Evolutionary conservation across 2,797 vertebrate genomes (phyloP), one percentile per base, ranked within the genome.

Genomic region (Sciurus vulgaris): DNA sequence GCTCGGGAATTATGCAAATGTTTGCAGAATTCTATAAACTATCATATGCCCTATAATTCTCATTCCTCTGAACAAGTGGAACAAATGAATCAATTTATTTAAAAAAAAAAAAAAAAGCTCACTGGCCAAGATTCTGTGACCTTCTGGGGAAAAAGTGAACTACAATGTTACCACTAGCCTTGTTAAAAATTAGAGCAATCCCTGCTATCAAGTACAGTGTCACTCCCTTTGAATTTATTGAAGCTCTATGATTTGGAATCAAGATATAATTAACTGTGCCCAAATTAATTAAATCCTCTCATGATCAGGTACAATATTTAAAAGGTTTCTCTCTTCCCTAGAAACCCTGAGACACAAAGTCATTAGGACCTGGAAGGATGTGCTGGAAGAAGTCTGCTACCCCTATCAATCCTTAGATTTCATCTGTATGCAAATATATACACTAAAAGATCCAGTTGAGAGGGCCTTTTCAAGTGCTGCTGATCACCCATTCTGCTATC

Each of bases 241-340:
- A 18, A 89, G 51, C 18, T 41, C 70, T 83, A 85, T 28, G 61
- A 78, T 90, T 49, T 78, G 22, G 41, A 63, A 70, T 41, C 28
- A 11, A 78, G 18, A 41, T 76, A 26, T 49, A 76, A 49, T 76
- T 76, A 49, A 28, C 38, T 78, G 14, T 84, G 44, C 44, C 47
- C 47, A 69, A 54, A 33, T 88, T 76, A 88, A 93, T 2, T 51
- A 51, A 90, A 78, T 85, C 41, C 33, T 78, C 63, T 59, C 63
- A 85, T 51, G 84, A 90, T 90, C 54, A 78, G 61, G 56, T 24
- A 70, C 79, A 69, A 41, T 33, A 84, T 47, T 88, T 93, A 35
- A 74, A 81, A 74, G 67, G 44, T 51, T 88, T 73, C 56, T 81
- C 11, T 56, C 67, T 65, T 88, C 47, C 67, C 38, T 73, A 67